Conservation (phyloP, 2,888 invertebrate genomes). For the Lagria hirta region DNA sequence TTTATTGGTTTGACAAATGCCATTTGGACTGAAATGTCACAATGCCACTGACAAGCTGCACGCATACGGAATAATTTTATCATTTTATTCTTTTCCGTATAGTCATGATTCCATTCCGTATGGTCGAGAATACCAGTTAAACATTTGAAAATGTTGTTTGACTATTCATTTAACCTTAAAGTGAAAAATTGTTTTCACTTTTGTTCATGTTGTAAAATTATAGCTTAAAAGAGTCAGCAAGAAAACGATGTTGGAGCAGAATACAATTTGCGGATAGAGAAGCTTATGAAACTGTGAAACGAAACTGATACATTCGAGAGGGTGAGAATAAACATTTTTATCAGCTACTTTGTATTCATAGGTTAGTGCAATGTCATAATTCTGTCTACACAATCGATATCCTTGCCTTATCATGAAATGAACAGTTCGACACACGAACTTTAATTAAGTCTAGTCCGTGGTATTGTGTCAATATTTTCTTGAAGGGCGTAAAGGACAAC, state of each 20-base stretch:
- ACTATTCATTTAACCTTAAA: too few species aligned
- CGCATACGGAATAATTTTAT: too few species aligned
- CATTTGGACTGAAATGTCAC: too few species aligned
- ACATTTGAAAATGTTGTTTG: too few species aligned
- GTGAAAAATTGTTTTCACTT: too few species aligned
- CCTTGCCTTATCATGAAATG: constrained; percentile 50
- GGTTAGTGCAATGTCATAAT: constrained; percentile 54
- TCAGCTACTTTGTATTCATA: constrained; percentile 56
- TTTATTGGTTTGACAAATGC: too few species aligned
- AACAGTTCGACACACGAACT: constrained; percentile 51
- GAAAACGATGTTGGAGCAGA: constrained; percentile 41
- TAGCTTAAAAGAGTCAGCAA: constrained; percentile 37
- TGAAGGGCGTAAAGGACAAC: constrained; percentile 36
- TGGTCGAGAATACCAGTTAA: too few species aligned
- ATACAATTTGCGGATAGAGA: constrained; percentile 46
- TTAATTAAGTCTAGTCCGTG: constrained; percentile 38
- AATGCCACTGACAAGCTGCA: too few species aligned
- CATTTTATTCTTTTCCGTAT: too few species aligned
- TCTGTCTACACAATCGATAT: constrained; percentile 52
- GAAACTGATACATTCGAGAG: constrained; percentile 36
- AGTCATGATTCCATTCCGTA: too few species aligned
- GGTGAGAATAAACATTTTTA: constrained; percentile 54
- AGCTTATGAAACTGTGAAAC: constrained; percentile 46
- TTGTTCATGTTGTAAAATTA: constrained; percentile 31
- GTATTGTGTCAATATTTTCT: constrained; percentile 40